These are phyloP conservation scores for Harpagifer antarcticus DNA, from an alignment of 2,797 vertebrate species.

Conservation along the genomic window DNA sequence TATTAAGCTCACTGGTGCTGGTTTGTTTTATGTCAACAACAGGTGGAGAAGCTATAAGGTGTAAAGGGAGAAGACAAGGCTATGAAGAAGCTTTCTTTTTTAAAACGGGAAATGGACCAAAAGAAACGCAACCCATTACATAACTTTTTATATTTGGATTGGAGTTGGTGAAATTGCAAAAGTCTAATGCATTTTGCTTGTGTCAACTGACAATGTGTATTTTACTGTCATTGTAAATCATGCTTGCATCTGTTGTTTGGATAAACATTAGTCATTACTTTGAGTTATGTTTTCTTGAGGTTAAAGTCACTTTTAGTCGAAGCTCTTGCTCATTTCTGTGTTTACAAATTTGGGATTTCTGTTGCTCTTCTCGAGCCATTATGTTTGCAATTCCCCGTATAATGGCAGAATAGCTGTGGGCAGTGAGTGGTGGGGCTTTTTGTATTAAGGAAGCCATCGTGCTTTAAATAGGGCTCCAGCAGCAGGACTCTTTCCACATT, in stretches of 20 bases:
- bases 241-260: slow-evolving; percentile 9
- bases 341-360: slow-evolving; percentile 19
- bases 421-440: slow-evolving; percentile 34
- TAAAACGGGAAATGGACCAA: neutral
- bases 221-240: slow-evolving; percentile 21
- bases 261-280: slow-evolving; percentile 14
- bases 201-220: slow-evolving; percentile 8
- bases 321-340: slow-evolving; percentile 25
- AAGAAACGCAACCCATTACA: neutral
- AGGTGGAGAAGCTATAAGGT: slow-evolving; percentile 2
- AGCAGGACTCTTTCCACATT: slow-evolving; percentile 51
- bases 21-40: neutral
- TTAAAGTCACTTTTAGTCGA: slow-evolving; percentile 5
- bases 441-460: slow-evolving; percentile 48
- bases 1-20: neutral
- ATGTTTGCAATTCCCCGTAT: slow-evolving; percentile 27
- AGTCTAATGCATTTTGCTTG: neutral
- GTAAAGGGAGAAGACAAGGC: neutral
- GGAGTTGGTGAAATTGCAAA: neutral
- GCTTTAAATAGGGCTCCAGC: slow-evolving; percentile 64
- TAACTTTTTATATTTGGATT: neutral
- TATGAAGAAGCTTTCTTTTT: neutral
- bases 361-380: slow-evolving; percentile 18
- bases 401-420: slow-evolving; percentile 43
- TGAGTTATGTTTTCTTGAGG: neutral